A percentile compares a stretch with the other conserved stretches of the same genome.
phyloP scores from a whole-genome alignment of 2,888 invertebrate genomes.

The Dasypogon diadema region DNA sequence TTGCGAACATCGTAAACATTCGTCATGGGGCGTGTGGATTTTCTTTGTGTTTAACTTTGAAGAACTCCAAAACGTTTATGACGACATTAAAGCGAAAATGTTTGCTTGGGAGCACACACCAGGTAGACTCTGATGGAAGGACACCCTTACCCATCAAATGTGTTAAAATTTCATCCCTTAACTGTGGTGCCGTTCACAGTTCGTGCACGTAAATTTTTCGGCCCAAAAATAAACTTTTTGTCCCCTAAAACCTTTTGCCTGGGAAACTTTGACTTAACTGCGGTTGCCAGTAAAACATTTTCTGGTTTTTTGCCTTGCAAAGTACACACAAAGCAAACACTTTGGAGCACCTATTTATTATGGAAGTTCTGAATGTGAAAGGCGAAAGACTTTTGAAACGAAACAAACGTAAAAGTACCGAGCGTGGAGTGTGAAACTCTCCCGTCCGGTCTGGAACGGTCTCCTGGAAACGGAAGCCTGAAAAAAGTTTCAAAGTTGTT shows the following conservation, averaged over 20 bases:
- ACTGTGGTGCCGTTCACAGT: neutral
- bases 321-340: neutral
- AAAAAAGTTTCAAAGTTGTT: conserved; percentile 14
- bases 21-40: neutral
- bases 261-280: neutral
- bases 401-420: neutral
- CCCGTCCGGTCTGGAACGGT: neutral
- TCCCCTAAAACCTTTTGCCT: neutral
- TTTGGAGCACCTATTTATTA: neutral
- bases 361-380: neutral
- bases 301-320: neutral
- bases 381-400: neutral
- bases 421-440: neutral
- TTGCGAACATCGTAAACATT: neutral
- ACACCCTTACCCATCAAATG: neutral
- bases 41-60: conserved; percentile 5
- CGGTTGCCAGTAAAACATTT: neutral
- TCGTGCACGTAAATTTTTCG: neutral
- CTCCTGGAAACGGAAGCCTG: neutral
- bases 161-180: conserved; percentile 6
- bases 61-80: neutral
- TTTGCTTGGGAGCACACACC: neutral
- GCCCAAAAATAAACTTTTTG: neutral
- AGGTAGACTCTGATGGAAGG: neutral
- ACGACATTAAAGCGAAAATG: neutral